Evolutionary conservation across 92 coral and sea anemone species (phyloP).

Genomic region (Meandrina meandrites): DNA sequence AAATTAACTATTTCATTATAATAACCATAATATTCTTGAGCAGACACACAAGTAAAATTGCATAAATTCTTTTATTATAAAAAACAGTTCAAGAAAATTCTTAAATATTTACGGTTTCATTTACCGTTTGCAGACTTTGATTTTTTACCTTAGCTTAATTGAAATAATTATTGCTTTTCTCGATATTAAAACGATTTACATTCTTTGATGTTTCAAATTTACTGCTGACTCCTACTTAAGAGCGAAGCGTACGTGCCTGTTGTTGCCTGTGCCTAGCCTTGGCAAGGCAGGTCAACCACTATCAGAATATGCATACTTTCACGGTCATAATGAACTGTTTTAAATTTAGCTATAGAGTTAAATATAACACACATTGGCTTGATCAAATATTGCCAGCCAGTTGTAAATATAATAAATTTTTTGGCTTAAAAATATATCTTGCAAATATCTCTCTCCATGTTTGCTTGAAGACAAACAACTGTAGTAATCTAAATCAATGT

Average conservation of each 20-base stretch:
- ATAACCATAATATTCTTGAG: too few species aligned
- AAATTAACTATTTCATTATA: background rate
- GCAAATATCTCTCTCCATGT: background rate
- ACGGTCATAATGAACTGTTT: slow-evolving; percentile 18
- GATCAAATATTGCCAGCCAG: slow-evolving; percentile 34
- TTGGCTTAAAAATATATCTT: slow-evolving; percentile 14
- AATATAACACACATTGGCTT: slow-evolving; percentile 30
- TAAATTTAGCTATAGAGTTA: slow-evolving; percentile 38
- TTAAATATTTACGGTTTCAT: background rate
- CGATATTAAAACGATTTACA: background rate
- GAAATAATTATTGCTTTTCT: background rate
- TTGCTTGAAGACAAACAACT: slow-evolving; percentile 27
- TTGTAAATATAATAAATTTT: slow-evolving; percentile 16
- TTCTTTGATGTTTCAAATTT: background rate
- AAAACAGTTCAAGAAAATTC: slow-evolving; percentile 2
- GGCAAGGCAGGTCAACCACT: slow-evolving; percentile 16
- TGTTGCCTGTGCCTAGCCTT: slow-evolving; percentile 10
- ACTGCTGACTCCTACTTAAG: background rate
- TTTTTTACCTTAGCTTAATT: background rate
- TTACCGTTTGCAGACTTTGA: background rate
- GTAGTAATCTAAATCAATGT: slow-evolving; percentile 21
- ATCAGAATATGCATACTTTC: slow-evolving; percentile 6
- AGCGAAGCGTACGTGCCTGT: slow-evolving; percentile 25
- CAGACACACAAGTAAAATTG: background rate
- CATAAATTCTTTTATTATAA: background rate